Base-by-base conservation (phyloP, 2,888 invertebrate species). In the Arenicola marina region DNA sequence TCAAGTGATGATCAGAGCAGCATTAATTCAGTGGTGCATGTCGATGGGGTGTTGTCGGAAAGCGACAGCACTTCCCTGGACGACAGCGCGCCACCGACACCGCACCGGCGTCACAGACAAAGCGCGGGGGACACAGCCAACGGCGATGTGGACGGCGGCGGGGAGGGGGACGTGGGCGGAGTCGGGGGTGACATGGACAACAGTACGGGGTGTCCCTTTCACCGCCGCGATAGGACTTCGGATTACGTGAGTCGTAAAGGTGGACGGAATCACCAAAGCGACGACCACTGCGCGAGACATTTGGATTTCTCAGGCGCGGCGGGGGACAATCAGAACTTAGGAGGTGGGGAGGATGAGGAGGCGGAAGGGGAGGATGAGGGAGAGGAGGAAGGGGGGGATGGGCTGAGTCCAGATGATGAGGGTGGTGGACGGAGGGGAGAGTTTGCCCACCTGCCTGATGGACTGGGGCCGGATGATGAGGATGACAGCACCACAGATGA, bases 1-100 rank as follows among this genome's bases (percentile, higher is more conserved):
- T 64, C 64, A 1, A 61, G 61, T 15, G 64, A 64, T 48, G 64
- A 64, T 44, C 64, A 64, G 60, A 64, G 64, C 38, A 62, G 61
- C 29, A 34, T 64, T n/a, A 56, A 55, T 57, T 61, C 64, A 2
- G 64, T 64, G 18, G 44, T 64, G 15, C 64, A 61, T 51, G 64
- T 64, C 48, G 46, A 60, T 31, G 56, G 31, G n/a, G 33, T 51
- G 26, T 18, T 38, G 4, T 34, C 57, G 32, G 43, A 55, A 28
- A 51, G 29, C 31, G 53, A 33, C 15, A 44, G 34, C 18, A 53
- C 26, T 3, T 28, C 21, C 4, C 28, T 28, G 56, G 48, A 26
- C 2, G 46, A 56, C 31, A 53, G 31, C 29, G 46, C 7, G 15
- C 31, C 57, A 24, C 56, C 56, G 33, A 54, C 54, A 4, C 54